phyloP scores from a whole-genome alignment of 64 coral and sea anemone species.

The Pocillopora verrucosa region DNA sequence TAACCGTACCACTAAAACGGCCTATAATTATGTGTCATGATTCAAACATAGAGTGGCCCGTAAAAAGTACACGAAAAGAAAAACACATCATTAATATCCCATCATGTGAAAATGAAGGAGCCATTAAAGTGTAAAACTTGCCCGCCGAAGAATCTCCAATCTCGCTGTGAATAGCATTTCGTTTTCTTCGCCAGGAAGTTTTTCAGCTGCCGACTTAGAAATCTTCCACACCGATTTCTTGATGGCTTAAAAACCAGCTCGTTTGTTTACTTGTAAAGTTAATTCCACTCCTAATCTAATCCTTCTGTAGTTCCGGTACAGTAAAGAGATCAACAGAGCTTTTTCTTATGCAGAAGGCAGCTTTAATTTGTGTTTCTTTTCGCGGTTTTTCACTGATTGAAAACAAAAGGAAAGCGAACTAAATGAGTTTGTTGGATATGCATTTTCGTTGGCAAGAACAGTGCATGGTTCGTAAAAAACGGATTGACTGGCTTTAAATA shows the following conservation, averaged over 20 bases:
- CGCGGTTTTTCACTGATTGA: background rate
- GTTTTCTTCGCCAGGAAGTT: background rate
- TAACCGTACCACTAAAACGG: background rate
- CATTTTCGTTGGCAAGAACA: background rate
- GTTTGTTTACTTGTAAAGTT: conserved; percentile 14
- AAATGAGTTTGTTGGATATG: background rate
- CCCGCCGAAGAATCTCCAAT: conserved; percentile 23
- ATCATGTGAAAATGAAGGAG: conserved; percentile 28
- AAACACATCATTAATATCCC: conserved; percentile 36
- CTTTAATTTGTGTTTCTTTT: background rate
- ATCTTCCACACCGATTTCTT: background rate
- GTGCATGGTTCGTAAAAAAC: background rate
- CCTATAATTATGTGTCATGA: conserved; percentile 1
- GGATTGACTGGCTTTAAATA: background rate
- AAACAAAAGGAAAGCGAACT: background rate
- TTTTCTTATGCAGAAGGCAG: conserved; percentile 37
- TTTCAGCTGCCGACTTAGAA: background rate
- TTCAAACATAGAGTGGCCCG: conserved; percentile 27
- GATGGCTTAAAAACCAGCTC: background rate
- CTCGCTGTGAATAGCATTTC: background rate
- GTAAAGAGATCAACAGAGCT: background rate
- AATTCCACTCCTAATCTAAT: conserved; percentile 16
- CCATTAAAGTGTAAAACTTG: background rate
- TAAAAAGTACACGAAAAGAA: conserved; percentile 42
- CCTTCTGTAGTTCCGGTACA: conserved; percentile 8